phyloP scores from a whole-genome alignment of 1,140 invertebrate genomes.

The Philopotamus ludificatus region DNA sequence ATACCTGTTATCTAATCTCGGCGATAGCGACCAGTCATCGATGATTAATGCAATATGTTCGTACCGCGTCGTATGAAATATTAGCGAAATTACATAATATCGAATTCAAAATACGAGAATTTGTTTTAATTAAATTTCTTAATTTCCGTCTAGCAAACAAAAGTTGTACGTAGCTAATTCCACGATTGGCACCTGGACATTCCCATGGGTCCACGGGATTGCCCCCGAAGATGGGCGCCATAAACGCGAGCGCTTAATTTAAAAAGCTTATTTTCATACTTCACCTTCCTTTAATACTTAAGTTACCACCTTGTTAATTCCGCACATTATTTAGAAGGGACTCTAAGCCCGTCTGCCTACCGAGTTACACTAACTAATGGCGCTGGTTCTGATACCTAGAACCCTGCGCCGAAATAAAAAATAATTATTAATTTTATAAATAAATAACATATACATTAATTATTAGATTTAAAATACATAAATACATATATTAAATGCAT shows the following conservation, averaged over 20 bases:
- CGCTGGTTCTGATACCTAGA: neutral
- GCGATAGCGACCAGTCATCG: too few relatives aligned
- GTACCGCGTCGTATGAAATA: too few relatives aligned
- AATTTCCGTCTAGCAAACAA: neutral
- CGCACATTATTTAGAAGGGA: conserved; percentile 38
- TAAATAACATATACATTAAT: too few relatives aligned
- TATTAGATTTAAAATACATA: too few relatives aligned
- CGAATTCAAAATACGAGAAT: too few relatives aligned
- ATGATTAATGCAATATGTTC: too few relatives aligned
- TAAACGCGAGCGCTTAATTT: conserved; percentile 33
- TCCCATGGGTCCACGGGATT: conserved; percentile 7
- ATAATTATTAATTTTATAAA: neutral
- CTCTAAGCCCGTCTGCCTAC: conserved; percentile 23
- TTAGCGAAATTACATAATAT: too few relatives aligned
- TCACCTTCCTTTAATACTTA: conserved; percentile 37
- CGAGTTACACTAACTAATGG: conserved; percentile 35
- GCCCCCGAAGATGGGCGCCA: neutral
- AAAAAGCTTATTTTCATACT: conserved; percentile 39
- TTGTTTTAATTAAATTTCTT: too few relatives aligned
- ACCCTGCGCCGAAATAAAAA: conserved; percentile 10
- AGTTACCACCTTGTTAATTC: conserved; percentile 42
- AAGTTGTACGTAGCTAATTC: conserved; percentile 2
- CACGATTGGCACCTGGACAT: conserved; percentile 21
- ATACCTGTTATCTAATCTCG: too few relatives aligned
- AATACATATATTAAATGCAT: too few relatives aligned